Conservation (phyloP, 2,113 vertebrate species). For the Suncus etruscus region DNA sequence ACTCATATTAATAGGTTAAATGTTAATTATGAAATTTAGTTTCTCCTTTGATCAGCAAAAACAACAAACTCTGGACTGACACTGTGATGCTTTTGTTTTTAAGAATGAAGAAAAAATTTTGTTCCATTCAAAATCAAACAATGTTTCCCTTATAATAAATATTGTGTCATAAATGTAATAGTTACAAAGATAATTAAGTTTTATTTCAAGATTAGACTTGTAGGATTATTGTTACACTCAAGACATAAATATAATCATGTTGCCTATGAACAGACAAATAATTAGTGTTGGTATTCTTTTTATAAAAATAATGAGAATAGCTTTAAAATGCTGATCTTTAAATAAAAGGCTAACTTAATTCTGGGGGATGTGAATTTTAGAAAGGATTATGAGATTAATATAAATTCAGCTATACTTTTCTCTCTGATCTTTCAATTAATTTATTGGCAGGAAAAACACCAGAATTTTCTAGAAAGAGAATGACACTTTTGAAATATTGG, state of each 20-base stretch:
- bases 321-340: not conserved
- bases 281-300: constrained; percentile 32
- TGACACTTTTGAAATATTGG: not conserved
- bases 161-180: not conserved
- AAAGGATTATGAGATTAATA: not conserved
- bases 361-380: not conserved
- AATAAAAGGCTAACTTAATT: constrained; percentile 1
- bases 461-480: not conserved
- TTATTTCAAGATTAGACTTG: constrained; percentile 49
- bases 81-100: not conserved
- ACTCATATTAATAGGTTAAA: constrained; percentile 56
- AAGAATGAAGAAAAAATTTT: not conserved
- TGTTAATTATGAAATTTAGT: constrained; percentile 50
- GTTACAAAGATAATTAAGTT: constrained; percentile 36
- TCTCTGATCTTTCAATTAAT: not conserved
- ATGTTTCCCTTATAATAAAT: constrained; percentile 35
- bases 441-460: not conserved
- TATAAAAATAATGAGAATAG: not conserved
- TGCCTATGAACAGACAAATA: not conserved
- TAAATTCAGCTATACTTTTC: not conserved
- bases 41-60: constrained; percentile 58
- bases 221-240: constrained; percentile 4
- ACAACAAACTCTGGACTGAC: not conserved
- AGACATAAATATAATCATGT: constrained; percentile 1
- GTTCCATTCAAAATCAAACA: constrained; percentile 29